phyloP scores from a whole-genome alignment of 2,113 vertebrate species.

The Syngnathoides biaculeatus region DNA sequence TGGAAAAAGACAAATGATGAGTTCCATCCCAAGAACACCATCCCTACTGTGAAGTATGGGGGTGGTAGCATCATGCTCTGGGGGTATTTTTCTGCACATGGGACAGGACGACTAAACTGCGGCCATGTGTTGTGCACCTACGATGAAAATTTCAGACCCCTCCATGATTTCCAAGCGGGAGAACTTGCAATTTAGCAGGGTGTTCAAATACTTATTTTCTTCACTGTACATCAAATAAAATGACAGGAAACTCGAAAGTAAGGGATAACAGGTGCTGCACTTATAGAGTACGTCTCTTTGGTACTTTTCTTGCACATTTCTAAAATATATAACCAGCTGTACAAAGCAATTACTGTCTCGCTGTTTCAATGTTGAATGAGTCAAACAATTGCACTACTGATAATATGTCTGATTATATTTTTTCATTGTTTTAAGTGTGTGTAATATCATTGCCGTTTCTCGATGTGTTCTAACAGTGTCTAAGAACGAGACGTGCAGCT shows the following conservation, averaged over 20 bases:
- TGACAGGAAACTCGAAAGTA: constrained; percentile 21
- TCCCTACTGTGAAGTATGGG: no score
- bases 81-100: no score
- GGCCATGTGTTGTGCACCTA: no score
- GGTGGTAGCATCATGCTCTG: no score
- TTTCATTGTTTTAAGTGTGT: background rate
- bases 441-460: background rate
- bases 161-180: no score
- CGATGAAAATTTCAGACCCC: no score
- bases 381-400: background rate
- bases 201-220: no score
- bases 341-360: background rate
- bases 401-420: background rate
- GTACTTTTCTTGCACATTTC: constrained; percentile 3
- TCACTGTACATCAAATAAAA: constrained; percentile 64
- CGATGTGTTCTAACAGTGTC: background rate
- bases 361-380: background rate
- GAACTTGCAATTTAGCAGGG: no score
- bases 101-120: no score
- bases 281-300: background rate
- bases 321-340: background rate
- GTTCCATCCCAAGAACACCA: no score
- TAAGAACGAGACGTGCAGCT: constrained; percentile 8
- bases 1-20: no score
- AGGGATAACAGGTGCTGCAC: background rate